Evolutionary conservation across 2,888 invertebrate genomes (phyloP).

Genomic region (Kuschelorhynchus macadamiae): DNA sequence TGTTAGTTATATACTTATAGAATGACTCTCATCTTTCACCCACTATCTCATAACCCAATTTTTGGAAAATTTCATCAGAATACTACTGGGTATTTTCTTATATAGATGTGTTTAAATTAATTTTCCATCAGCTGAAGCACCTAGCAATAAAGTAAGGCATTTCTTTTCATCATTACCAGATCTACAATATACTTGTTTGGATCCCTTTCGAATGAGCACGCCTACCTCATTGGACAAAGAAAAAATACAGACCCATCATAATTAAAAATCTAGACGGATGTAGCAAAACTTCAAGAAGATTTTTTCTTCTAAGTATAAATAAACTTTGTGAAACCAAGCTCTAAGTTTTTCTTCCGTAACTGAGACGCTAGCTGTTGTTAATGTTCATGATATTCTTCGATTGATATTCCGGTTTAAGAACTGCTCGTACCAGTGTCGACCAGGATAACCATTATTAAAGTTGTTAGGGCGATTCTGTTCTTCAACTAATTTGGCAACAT

Average conservation of each 20-base stretch:
- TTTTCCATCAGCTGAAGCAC: too few relatives aligned
- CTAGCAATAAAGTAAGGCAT: constrained; percentile 41
- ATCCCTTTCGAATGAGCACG: constrained; percentile 8
- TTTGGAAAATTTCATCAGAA: too few relatives aligned
- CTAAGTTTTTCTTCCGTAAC: constrained; percentile 19
- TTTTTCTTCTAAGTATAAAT: not conserved
- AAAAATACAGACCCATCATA: constrained; percentile 38
- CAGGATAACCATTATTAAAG: too few relatives aligned
- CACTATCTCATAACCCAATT: too few relatives aligned
- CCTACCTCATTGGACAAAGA: constrained; percentile 27
- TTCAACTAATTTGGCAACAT: too few relatives aligned
- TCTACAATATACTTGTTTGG: constrained; percentile 13
- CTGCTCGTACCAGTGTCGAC: too few relatives aligned
- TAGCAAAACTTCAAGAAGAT: constrained; percentile 4
- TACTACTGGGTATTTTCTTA: too few relatives aligned
- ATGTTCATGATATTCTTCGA: not conserved
- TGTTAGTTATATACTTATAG: too few relatives aligned
- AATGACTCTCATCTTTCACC: too few relatives aligned
- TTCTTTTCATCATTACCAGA: constrained; percentile 40
- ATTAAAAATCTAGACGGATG: constrained; percentile 31
- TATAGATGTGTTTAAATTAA: too few relatives aligned
- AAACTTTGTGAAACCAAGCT: constrained; percentile 29
- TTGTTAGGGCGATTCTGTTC: too few relatives aligned
- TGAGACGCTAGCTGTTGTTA: constrained; percentile 14
- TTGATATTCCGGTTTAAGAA: not conserved